phyloP scores from a whole-genome alignment of 2,113 vertebrate species.

The Oplegnathus fasciatus region DNA sequence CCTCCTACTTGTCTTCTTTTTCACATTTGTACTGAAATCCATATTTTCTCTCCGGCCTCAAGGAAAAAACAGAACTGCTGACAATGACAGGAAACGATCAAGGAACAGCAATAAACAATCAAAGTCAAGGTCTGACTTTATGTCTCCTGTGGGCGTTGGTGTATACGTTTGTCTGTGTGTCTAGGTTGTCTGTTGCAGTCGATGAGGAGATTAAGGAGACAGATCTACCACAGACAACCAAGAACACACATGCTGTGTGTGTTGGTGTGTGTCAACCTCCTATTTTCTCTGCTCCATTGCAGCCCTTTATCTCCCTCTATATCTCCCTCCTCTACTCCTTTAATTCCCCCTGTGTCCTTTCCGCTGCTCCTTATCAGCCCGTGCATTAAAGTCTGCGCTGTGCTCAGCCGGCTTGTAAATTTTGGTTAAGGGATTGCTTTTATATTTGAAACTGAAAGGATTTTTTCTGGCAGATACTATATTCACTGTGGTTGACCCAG shows the following conservation, averaged over 20 bases:
- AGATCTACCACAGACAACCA: constrained; percentile 19
- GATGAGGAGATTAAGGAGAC: constrained; percentile 37
- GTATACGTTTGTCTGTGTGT: constrained; percentile 10
- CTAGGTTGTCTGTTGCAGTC: background rate
- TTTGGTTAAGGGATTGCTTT: constrained; percentile 26
- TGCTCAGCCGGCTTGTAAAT: constrained; percentile 56
- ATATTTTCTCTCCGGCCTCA: background rate
- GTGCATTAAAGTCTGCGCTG: background rate
- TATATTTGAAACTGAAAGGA: constrained; percentile 51
- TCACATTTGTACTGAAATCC: background rate
- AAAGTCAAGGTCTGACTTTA: background rate
- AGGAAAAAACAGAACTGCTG: background rate
- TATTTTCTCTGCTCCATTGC: constrained; percentile 22
- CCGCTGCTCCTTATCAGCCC: constrained; percentile 45
- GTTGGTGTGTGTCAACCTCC: background rate
- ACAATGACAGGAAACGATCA: background rate
- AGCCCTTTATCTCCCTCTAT: constrained; percentile 35
- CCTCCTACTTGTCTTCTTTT: background rate
- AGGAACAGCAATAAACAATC: background rate
- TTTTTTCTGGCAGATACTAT: constrained; percentile 58
- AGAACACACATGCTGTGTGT: constrained; percentile 35
- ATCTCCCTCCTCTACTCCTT: constrained; percentile 25
- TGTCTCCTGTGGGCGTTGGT: background rate
- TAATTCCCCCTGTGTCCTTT: constrained; percentile 18
- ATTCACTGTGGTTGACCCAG: constrained; percentile 55